These are phyloP conservation scores for Dryobotodes eremita DNA, from an alignment of 2,888 invertebrate genomes.

Conservation along the genomic window DNA sequence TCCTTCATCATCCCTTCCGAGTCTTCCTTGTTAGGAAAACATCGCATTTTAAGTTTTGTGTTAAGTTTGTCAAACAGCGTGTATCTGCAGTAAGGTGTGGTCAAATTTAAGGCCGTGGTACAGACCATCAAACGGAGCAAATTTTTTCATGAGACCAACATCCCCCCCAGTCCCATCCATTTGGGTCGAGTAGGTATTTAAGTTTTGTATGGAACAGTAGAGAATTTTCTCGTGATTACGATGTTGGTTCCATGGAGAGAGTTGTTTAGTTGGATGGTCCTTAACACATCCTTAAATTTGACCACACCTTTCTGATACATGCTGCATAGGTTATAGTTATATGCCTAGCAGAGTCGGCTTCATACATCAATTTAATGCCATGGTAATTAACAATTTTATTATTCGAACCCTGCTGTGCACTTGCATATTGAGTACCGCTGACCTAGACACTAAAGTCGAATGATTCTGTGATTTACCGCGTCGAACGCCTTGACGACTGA, in stretches of 20 bases:
- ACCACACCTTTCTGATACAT: not conserved
- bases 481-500: constrained; percentile 27
- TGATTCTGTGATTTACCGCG: constrained; percentile 31
- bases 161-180: too few relatives aligned
- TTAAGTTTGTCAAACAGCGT: too few relatives aligned
- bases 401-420: constrained; percentile 12
- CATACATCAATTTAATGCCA: not conserved
- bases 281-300: not conserved
- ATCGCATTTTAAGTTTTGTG: too few relatives aligned
- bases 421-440: constrained; percentile 16
- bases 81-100: too few relatives aligned
- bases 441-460: constrained; percentile 26
- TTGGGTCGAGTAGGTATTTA: not conserved
- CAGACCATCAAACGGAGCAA: too few relatives aligned
- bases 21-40: not conserved
- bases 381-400: constrained; percentile 6
- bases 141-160: too few relatives aligned
- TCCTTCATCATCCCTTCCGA: not conserved
- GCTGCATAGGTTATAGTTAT: not conserved
- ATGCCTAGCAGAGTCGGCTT: not conserved
- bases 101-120: too few relatives aligned
- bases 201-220: not conserved
- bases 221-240: not conserved
- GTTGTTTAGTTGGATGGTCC: not conserved
- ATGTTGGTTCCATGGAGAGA: not conserved